Evolutionary conservation across 2,113 vertebrate species (phyloP), one percentile per base, ranked within the genome.

Genomic region (Spilogale gracilis): DNA sequence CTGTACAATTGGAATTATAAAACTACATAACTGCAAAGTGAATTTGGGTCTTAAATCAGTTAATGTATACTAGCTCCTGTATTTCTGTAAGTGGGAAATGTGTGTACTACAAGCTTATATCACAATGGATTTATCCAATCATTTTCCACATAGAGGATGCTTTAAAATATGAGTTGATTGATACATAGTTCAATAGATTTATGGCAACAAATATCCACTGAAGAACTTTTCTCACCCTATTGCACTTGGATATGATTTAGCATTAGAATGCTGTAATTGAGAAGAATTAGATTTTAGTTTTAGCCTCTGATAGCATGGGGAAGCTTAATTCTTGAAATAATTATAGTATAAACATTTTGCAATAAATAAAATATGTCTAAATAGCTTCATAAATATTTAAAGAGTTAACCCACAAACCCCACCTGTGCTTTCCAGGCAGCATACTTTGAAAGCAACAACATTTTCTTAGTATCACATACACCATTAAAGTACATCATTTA

Each of bases 291-390:
- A 90, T 76, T 83, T 85, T 67, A 13, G 16, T 82, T 94, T 83
- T 79, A 94, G 56, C 17, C 21, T 60, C 50, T 88, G 17, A 56
- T 63, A 58, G 82, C 71, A 91, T 32, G 30, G 43, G 67, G 27
- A 67, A 91, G 50, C 38, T 95, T 96, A 85, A 94, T 97, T 95
- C 32, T 97, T 38, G 4, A 96, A 76, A 94, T 95, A 97, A 97
- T 97, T 92, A 90, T 65, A 85, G 54, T 20, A 85, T 91, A 95
- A 83, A 96, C 60, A 97, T 94, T 97, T 94, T 38, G 6, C 11
- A 87, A 94, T 94, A 97, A 95, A 94, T 97, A 97, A 97, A 97
- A 92, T 87, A 94, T 96, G 89, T 74, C 58, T 74, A 97, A 97
- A 93, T 95, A 94, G 67, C 87, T 80, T 96, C 16, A 96, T 98